phyloP scores from a whole-genome alignment of 2,888 invertebrate genomes.

The Ophion ellenae region DNA sequence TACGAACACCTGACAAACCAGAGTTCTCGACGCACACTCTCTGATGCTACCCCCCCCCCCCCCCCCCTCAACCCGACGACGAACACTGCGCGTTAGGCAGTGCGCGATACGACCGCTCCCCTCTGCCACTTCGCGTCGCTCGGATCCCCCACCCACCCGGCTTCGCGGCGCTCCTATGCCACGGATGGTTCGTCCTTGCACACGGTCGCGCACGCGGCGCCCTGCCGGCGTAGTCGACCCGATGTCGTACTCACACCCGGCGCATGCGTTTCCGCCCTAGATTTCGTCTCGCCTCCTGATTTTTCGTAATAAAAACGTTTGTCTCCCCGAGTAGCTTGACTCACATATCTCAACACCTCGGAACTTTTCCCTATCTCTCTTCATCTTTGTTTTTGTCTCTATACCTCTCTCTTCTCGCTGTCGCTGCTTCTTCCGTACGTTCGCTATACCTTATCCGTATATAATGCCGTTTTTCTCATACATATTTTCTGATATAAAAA shows the following conservation, averaged over 20 bases:
- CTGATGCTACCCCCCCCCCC: neutral
- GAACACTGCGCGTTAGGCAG: neutral
- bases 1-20: neutral
- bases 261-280: slow-evolving; percentile 74
- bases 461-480: slow-evolving; percentile 9
- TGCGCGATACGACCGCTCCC: neutral
- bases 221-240: slow-evolving; percentile 46
- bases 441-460: slow-evolving; percentile 14
- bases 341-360: slow-evolving; percentile 72
- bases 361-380: slow-evolving; percentile 9
- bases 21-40: neutral
- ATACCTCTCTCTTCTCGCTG: slow-evolving; percentile 13
- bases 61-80: neutral
- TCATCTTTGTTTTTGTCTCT: slow-evolving; percentile 1
- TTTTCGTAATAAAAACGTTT: slow-evolving; percentile 82
- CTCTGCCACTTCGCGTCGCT: neutral
- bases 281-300: slow-evolving; percentile 81
- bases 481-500: slow-evolving; percentile 3
- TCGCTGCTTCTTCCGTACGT: slow-evolving; percentile 18
- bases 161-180: slow-evolving; percentile 20
- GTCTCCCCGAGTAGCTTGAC: slow-evolving; percentile 77
- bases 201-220: slow-evolving; percentile 62
- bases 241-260: slow-evolving; percentile 36
- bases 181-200: slow-evolving; percentile 43
- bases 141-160: neutral